Base-by-base conservation (phyloP, 2,113 vertebrate species). In the Micronycteris hirsuta region DNA sequence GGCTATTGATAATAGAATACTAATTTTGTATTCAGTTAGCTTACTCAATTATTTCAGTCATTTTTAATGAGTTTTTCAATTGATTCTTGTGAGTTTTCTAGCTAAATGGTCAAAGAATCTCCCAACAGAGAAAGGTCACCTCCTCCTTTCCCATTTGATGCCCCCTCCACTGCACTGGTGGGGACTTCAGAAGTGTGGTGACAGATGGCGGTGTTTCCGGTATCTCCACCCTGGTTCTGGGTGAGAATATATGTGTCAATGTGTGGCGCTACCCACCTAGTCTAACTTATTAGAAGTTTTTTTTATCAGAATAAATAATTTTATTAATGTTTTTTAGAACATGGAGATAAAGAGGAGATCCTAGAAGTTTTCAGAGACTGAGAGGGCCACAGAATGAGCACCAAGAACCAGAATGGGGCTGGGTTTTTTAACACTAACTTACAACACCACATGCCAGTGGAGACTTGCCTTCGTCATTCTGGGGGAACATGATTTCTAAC, bases 391-490 rank as follows among this genome's bases (percentile, higher is more conserved):
- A 68, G 89, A 88, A 83, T 73, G 73, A 82, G 20, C 77, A 92
- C 77, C 47, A 26, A 83, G 88, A 87, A 86, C 77, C 83, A n/a
- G 74, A 93, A 92, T 45, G 87, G 90, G 58, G 38, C 36, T 54
- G 68, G 68, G 77, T 61, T 92, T 68, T 82, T 91, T 90, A 63
- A 82, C 91, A 91, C 94, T 86, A 96, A 91, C 95, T 68, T 94
- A 83, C 85, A 93, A 86, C 41, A 92, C 92, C 94, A 87, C 76
- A 92, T 96, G 95, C 96, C 95, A 88, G 47, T 77, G 88, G 86
- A 96, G 94, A 95, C 76, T 93, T 94, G 97, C 96, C 85, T 97
- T 96, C 85, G 90, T 91, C 91, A 95, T 91, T 93, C 93, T 58
- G 87, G 89, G 78, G 80, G 63, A 93, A 80, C 89, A 91, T 76